Percentiles rank a stretch among this genome's conserved stretches.
These are phyloP conservation scores for Campylomormyrus tamandua DNA, from an alignment of 2,113 vertebrate species.

Conservation along the genomic window DNA sequence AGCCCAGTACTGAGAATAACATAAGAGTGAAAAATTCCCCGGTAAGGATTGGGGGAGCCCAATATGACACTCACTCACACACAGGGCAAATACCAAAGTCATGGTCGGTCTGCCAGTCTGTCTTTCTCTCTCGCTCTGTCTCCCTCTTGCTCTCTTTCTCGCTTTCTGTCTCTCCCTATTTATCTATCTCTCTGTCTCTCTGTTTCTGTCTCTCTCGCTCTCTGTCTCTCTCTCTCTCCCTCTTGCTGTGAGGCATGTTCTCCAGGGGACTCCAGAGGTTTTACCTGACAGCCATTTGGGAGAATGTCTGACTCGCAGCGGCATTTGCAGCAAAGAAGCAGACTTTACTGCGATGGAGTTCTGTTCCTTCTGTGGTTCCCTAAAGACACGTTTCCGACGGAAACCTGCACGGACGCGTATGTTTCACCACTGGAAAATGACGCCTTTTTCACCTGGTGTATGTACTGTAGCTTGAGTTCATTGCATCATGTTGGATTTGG, in stretches of 20 bases:
- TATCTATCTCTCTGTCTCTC: neutral
- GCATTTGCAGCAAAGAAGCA: neutral
- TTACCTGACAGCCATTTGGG: neutral
- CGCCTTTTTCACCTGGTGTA: neutral
- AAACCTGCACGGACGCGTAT: neutral
- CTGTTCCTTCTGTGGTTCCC: neutral
- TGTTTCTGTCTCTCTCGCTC: neutral
- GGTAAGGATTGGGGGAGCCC: neutral
- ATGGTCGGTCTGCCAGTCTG: neutral
- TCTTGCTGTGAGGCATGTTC: neutral
- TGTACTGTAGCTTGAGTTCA: neutral
- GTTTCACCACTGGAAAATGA: neutral
- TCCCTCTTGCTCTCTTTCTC: neutral
- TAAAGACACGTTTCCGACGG: neutral
- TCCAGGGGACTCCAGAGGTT: neutral
- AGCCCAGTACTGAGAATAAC: neutral
- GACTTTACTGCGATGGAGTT: neutral
- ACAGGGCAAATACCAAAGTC: neutral
- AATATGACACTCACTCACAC: neutral
- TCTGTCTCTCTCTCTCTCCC: neutral
- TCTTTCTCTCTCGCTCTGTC: neutral
- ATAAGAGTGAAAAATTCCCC: neutral
- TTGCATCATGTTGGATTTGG: neutral
- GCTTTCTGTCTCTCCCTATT: neutral
- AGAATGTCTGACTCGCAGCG: neutral